Conservation (phyloP, 2,888 invertebrate species). For the Synergus umbraculus region DNA sequence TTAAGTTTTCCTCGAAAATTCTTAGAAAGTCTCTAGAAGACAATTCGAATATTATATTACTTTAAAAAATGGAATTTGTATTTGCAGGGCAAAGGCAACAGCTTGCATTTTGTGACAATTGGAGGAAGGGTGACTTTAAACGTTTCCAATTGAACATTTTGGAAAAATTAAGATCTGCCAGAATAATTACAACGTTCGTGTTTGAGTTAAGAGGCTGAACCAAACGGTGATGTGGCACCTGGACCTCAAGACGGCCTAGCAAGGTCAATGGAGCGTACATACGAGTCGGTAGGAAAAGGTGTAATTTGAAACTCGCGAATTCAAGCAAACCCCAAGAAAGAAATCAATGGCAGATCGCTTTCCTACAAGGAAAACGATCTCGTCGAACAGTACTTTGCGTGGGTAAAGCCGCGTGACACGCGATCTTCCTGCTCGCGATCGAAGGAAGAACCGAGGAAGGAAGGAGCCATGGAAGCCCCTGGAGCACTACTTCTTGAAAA, state of each 20-base stretch:
- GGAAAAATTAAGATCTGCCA: conserved; percentile 16
- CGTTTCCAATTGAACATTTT: neutral
- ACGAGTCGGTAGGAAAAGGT: conserved; percentile 36
- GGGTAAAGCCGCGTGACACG: conserved; percentile 47
- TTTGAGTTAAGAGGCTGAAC: conserved; percentile 6
- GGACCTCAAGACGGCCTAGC: conserved; percentile 53
- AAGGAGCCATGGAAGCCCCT: conserved; percentile 46
- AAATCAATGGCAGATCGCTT: conserved; percentile 49
- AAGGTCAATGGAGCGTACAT: conserved; percentile 51
- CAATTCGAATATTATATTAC: too few species aligned
- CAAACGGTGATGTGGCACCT: conserved; percentile 27
- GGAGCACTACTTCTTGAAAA: conserved; percentile 41
- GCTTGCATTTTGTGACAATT: neutral
- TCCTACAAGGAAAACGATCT: conserved; percentile 43
- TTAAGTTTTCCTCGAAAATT: neutral
- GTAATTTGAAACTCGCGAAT: conserved; percentile 50
- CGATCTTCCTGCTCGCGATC: conserved; percentile 48
- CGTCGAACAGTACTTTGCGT: conserved; percentile 45
- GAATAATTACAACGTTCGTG: conserved; percentile 9
- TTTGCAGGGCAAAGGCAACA: too few species aligned
- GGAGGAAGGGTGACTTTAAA: neutral
- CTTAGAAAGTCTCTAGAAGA: neutral
- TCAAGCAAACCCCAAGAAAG: conserved; percentile 25
- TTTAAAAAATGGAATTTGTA: too few species aligned
- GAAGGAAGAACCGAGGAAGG: conserved; percentile 43